A percentile compares a stretch with the other conserved stretches of the same genome.
Evolutionary conservation across 2,888 invertebrate species (phyloP).

Genomic region (Caenorhabditis virilis): DNA sequence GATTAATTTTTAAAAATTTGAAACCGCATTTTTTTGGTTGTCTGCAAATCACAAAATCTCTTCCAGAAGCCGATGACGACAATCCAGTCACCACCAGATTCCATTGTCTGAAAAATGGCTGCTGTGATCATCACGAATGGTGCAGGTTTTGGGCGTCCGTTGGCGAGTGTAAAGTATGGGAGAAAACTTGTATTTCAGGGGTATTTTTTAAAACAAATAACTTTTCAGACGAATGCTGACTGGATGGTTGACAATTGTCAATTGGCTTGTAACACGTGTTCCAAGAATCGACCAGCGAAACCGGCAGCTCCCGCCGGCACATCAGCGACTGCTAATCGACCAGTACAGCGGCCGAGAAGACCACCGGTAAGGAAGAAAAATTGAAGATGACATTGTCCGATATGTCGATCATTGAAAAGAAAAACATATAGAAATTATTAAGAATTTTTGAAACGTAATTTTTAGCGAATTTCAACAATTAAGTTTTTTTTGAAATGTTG

Average conservation of each 20-base stretch:
- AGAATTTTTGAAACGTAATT: no score
- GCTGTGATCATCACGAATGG: conserved; percentile 69
- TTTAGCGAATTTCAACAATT: no score
- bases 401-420: no score
- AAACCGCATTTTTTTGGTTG: no score
- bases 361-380: no score
- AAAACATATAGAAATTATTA: no score
- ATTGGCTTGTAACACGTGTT: conserved; percentile 61
- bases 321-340: conserved; percentile 10
- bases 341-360: conserved; percentile 20
- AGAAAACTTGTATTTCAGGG: no score
- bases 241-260: conserved; percentile 67
- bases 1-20: no score
- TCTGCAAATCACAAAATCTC: no score
- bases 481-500: no score
- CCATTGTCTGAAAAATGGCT: conserved; percentile 65
- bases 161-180: conserved; percentile 66
- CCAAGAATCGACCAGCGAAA: background rate
- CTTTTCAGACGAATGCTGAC: conserved; percentile 64
- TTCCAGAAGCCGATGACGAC: conserved; percentile 42
- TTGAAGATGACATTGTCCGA: no score
- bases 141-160: conserved; percentile 65
- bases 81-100: conserved; percentile 58
- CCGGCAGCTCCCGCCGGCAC: conserved; percentile 3
- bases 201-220: no score